Percentiles rank a stretch among this genome's conserved stretches.
Conservation (phyloP, 2,113 vertebrate species). For the Pyxicephalus adspersus region DNA sequence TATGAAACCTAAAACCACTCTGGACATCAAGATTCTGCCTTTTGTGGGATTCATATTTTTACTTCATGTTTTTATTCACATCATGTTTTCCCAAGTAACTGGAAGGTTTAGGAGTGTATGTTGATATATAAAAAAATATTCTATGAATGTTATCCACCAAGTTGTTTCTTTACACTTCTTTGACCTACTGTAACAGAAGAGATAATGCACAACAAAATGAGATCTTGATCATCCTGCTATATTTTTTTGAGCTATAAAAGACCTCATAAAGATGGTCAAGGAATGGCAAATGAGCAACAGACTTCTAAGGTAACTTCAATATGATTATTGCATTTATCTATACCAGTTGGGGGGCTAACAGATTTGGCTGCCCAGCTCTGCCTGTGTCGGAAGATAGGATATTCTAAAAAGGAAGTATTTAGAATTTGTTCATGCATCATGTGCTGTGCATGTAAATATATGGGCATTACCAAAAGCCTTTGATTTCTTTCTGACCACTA, state of each 20-base stretch:
- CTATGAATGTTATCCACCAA: background rate
- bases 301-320: background rate
- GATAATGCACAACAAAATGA: background rate
- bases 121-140: constrained; percentile 25
- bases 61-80: constrained; percentile 33
- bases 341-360: background rate
- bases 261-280: background rate
- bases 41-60: constrained; percentile 54
- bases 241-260: background rate
- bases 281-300: constrained; percentile 30
- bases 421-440: constrained; percentile 19
- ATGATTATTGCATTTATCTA: background rate
- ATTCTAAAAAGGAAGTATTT: background rate
- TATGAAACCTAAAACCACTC: constrained; percentile 57
- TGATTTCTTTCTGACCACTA: background rate
- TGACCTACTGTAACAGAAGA: background rate
- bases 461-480: constrained; percentile 48
- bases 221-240: background rate
- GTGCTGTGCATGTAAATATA: constrained; percentile 48
- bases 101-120: constrained; percentile 23
- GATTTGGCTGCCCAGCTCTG: background rate
- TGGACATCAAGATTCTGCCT: constrained; percentile 27
- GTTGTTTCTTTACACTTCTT: background rate
- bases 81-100: background rate
- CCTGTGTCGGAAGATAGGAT: background rate